Conservation (phyloP, 2,797 vertebrate genomes). For the Lindbergichthys nudifrons region DNA sequence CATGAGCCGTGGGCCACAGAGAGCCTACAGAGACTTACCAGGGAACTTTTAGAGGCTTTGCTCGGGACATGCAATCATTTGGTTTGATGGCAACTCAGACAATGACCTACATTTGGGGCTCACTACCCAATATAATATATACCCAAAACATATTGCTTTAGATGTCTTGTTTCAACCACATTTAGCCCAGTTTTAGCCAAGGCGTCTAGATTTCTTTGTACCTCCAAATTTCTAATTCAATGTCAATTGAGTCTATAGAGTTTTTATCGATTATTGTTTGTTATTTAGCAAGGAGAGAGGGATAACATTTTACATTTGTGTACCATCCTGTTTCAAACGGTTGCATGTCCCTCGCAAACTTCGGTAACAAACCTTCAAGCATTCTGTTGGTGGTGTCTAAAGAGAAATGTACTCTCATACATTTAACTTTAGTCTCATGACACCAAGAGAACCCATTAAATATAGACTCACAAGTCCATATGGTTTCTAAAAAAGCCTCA, state of each 20-base stretch:
- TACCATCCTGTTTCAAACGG: conserved; percentile 20
- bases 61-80: conserved; percentile 57
- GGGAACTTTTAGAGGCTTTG: conserved; percentile 28
- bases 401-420: conserved; percentile 9
- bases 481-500: conserved; percentile 41
- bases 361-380: conserved; percentile 4
- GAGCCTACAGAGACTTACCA: conserved; percentile 42
- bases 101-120: background rate
- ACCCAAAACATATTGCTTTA: background rate
- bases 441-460: conserved; percentile 19
- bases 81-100: conserved; percentile 16
- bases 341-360: conserved; percentile 56
- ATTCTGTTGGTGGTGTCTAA: conserved; percentile 16
- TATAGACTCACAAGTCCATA: conserved; percentile 11
- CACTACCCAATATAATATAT: background rate
- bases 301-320: too few species aligned
- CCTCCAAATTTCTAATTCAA: conserved; percentile 3
- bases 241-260: background rate
- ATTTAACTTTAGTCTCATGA: conserved; percentile 20
- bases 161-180: conserved; percentile 8
- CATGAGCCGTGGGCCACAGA: conserved; percentile 51
- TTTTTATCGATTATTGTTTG: too few species aligned
- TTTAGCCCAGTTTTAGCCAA: conserved; percentile 1
- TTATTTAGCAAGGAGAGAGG: too few species aligned
- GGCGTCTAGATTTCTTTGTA: conserved; percentile 1